Base-by-base conservation (phyloP, 1,140 invertebrate genomes). In the Caenorhabditis latens region DNA sequence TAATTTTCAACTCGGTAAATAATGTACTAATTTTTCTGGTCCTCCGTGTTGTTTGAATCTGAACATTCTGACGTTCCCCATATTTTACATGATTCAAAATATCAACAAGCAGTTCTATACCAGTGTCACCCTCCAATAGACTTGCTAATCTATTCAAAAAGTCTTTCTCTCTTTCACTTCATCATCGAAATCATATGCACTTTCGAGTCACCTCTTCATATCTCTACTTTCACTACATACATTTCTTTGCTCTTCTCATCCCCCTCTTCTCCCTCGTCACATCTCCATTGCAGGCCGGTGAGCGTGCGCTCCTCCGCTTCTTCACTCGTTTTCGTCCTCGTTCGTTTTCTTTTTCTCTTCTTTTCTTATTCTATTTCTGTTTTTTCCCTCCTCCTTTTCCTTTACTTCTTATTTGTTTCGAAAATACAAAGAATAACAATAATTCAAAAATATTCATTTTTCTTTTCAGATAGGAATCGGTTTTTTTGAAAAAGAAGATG, bases 241-340 rank as follows among this genome's bases (percentile, higher is more conserved):
- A 11, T 40, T 42, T 67, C 32, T 67, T 14, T 67, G 11, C 19
- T n/a, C 19, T n/a, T 40, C 32, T 4, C 32, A 11, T 67, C 6
- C 40, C 40, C 40, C 40, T 19, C 40, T 32, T 67, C 8, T 67
- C 50, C 63, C 63, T 67, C 63, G 21, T 40, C 21, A 67, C 32
- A 67, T 67, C 63, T 67, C 63, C 63, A 67, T 19, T 61, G 57
- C 57, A 61, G 19, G 63, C 63, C 63, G 32, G 63, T 67, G 24
- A 32, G 24, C 63, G 24, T 21, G 4, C 63, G 21, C 63, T 67
- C 63, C 63, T 67, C 63, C 32, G 63, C 63, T 67, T 67, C 63
- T 67, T 67, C 63, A 32, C 32, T 65, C 21, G 24, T 40, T 40
- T 67, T 67, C 32, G 21, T 67, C 63, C 40, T 67, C 32, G 24